Evolutionary conservation across 2,888 invertebrate species (phyloP).

Genomic region (Habroteleia sp.): DNA sequence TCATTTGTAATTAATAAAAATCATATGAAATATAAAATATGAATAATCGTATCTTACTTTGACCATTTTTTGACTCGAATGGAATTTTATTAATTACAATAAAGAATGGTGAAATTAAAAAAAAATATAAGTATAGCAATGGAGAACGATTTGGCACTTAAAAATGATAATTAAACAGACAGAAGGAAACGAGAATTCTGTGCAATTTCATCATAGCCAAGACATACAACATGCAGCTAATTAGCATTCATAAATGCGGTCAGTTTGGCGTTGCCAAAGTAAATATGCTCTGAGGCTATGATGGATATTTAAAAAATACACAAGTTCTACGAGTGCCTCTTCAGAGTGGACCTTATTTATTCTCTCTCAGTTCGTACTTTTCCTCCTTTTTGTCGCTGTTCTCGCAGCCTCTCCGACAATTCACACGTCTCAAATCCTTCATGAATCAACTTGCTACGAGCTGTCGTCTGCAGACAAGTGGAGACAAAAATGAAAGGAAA

Average conservation of each 20-base stretch:
- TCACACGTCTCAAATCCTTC: slow-evolving; percentile 63
- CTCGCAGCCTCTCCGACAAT: slow-evolving; percentile 60
- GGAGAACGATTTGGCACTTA: slow-evolving; percentile 14
- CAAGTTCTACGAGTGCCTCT: slow-evolving; percentile 59
- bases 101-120: too few species aligned
- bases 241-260: slow-evolving; percentile 72
- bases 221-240: slow-evolving; percentile 68
- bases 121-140: neutral
- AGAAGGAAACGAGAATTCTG: slow-evolving; percentile 24
- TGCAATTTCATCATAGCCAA: slow-evolving; percentile 47
- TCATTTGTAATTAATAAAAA: too few species aligned
- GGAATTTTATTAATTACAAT: too few species aligned
- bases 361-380: slow-evolving; percentile 51
- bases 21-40: too few species aligned
- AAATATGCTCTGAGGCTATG: slow-evolving; percentile 69
- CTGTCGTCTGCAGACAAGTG: slow-evolving; percentile 61
- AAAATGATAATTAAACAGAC: slow-evolving; percentile 43
- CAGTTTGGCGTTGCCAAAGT: slow-evolving; percentile 68
- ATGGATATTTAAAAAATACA: slow-evolving; percentile 67
- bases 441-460: slow-evolving; percentile 56
- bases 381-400: slow-evolving; percentile 36
- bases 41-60: too few species aligned
- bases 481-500: slow-evolving; percentile 50
- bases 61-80: too few species aligned
- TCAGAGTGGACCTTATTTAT: slow-evolving; percentile 65